Base-by-base conservation (phyloP, 2,888 invertebrate genomes). In the Erebia palarica region DNA sequence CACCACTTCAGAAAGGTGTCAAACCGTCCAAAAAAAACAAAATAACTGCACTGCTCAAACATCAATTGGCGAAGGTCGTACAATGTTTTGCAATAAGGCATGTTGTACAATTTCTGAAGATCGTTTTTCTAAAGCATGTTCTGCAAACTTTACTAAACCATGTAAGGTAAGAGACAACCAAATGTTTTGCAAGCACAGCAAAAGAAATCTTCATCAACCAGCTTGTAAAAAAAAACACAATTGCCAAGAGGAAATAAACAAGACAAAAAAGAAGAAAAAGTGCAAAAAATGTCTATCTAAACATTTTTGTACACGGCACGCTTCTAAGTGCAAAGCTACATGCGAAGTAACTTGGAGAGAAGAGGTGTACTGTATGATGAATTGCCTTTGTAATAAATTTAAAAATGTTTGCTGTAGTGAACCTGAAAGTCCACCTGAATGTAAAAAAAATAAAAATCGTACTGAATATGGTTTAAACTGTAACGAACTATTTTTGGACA, bases 401-500 rank as follows among this genome's bases (percentile, higher is more conserved):
- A 44, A 69, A 57, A 51, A 57, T 5, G 27, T 1, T 27, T 58
- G 47, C 16, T 16, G 47, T 55, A 14, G 13, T 36, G 11, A 47
- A 64, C 4, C 16, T 27, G n/a, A 69, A 57, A 21, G 44, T 55
- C 9, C n/a, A 49, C 8, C 11, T 36, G 36, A 64, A n/a, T 21
- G 63, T 51, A 69, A 13, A 44, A 21, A 42, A 59, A 44, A n/a
- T 42, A 65, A 63, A 11, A 60, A 47, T 18, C 13, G 14, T 13
- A 11, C 18, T 14, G 44, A 64, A 49, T 10, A 53, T 11, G 55
- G 72, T 65, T 57, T 49, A 27, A 21, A 68, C 36, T 64, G 68
- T 36, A 64, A 65, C 49, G 65, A 72, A 14, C 60, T 74, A 11
- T 73, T 63, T 59, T 61, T 65, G 65, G 61, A 70, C 10, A 68